Evolutionary conservation across 2,888 invertebrate species (phyloP).

Genomic region (Sinodicranocentrus sp.): DNA sequence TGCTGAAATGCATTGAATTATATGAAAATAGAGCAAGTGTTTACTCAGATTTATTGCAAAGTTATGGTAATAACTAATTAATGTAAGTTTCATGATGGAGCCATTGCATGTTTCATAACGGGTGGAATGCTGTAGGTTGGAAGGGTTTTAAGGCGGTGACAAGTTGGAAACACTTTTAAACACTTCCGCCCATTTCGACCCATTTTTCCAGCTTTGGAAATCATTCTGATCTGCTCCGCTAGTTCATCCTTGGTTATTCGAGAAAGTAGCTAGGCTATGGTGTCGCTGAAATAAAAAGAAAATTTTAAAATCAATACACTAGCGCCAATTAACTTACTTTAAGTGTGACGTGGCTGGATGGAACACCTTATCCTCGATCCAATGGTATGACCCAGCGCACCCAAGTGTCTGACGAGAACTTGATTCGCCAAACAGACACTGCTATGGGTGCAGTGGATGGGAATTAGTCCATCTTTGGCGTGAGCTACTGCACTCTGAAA

Average conservation of each 20-base stretch:
- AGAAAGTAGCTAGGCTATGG: constrained; percentile 33
- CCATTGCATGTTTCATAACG: too few relatives aligned
- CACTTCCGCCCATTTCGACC: constrained; percentile 70
- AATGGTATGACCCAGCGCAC: constrained; percentile 61
- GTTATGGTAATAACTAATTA: too few relatives aligned
- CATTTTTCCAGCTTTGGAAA: constrained; percentile 64
- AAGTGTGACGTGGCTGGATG: background rate
- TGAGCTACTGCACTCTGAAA: constrained; percentile 72
- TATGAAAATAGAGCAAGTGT: too few relatives aligned
- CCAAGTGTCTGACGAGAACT: constrained; percentile 63
- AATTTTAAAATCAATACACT: background rate
- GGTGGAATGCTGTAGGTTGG: constrained; percentile 69
- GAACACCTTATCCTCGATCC: constrained; percentile 60
- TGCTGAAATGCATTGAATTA: too few relatives aligned
- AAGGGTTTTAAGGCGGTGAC: constrained; percentile 52
- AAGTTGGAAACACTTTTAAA: constrained; percentile 56
- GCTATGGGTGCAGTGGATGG: constrained; percentile 69
- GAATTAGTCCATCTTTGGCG: constrained; percentile 71
- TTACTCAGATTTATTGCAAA: too few relatives aligned
- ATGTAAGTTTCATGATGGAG: too few relatives aligned
- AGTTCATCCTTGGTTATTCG: constrained; percentile 43
- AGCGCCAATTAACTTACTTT: background rate
- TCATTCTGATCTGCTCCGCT: constrained; percentile 56
- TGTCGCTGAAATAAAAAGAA: background rate
- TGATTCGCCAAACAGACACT: constrained; percentile 71